These are phyloP conservation scores for Periophthalmus magnuspinnatus DNA, from an alignment of 2,797 vertebrate genomes.

Conservation along the genomic window DNA sequence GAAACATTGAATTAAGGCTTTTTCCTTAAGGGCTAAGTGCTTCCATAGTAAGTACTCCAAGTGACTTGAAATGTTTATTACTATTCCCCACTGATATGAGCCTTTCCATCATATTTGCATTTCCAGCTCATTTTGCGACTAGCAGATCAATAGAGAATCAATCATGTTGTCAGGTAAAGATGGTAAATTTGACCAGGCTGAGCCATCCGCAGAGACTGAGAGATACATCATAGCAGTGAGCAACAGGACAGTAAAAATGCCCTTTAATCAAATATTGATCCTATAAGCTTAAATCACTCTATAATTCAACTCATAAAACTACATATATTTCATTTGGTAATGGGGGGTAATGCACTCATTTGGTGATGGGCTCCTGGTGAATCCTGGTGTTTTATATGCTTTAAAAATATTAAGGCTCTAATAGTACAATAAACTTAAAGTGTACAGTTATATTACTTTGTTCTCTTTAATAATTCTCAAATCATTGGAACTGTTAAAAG, in stretches of 20 bases:
- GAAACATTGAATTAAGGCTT: constrained; percentile 5
- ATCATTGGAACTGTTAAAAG: neutral
- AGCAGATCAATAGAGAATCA: constrained; percentile 75
- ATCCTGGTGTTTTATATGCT: constrained; percentile 27
- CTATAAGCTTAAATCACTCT: constrained; percentile 56
- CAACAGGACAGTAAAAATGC: constrained; percentile 65
- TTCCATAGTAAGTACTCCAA: constrained; percentile 37
- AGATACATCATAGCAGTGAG: constrained; percentile 66
- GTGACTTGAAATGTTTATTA: constrained; percentile 52
- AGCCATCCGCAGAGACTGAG: constrained; percentile 65
- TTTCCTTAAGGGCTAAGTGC: constrained; percentile 18
- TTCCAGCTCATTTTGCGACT: constrained; percentile 66
- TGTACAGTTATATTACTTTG: neutral
- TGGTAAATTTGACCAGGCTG: constrained; percentile 75
- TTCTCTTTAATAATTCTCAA: neutral
- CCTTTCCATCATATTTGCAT: constrained; percentile 75
- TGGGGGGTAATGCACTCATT: constrained; percentile 28
- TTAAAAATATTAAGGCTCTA: constrained; percentile 22
- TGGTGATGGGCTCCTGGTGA: neutral
- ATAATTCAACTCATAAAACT: constrained; percentile 48
- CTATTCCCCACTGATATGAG: constrained; percentile 54
- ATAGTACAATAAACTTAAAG: constrained; percentile 14
- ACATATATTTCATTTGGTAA: constrained; percentile 32
- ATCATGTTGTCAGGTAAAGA: constrained; percentile 75
- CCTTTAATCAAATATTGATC: constrained; percentile 76